These are phyloP conservation scores for Eubasilissa splendida DNA, from an alignment of 2,888 invertebrate genomes.

Conservation along the genomic window DNA sequence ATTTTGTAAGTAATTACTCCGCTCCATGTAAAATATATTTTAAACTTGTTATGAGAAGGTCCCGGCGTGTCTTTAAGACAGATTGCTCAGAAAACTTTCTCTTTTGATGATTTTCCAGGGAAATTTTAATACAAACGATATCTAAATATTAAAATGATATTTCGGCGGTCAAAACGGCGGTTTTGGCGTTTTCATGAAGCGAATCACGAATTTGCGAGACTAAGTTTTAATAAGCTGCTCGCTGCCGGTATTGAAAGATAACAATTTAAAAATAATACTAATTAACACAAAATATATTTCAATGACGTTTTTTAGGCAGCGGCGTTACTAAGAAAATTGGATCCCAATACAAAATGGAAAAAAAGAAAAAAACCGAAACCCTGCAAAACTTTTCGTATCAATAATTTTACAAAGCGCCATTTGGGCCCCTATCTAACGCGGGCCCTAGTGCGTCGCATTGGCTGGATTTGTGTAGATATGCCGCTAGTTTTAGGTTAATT, in stretches of 20 bases:
- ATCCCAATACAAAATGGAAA: too few relatives aligned
- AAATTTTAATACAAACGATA: constrained; percentile 55
- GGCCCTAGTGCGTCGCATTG: too few relatives aligned
- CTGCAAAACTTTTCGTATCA: too few relatives aligned
- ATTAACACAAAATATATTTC: too few relatives aligned
- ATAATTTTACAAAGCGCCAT: too few relatives aligned
- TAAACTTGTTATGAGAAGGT: constrained; percentile 58
- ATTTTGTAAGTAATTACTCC: constrained; percentile 59
- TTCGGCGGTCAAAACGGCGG: constrained; percentile 11
- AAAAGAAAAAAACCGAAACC: too few relatives aligned
- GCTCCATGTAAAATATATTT: constrained; percentile 59
- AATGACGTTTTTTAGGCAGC: too few relatives aligned
- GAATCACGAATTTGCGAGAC: constrained; percentile 21
- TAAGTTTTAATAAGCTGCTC: constrained; percentile 31
- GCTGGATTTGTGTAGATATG: too few relatives aligned
- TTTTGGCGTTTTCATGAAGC: constrained; percentile 30
- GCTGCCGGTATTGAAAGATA: not conserved
- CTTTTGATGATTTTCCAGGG: constrained; percentile 57
- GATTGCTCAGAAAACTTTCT: constrained; percentile 59
- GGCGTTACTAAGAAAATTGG: too few relatives aligned
- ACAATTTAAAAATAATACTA: too few relatives aligned
- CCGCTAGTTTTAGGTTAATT: too few relatives aligned
- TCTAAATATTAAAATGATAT: constrained; percentile 44
- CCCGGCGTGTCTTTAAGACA: constrained; percentile 52
- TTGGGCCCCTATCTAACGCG: too few relatives aligned